Evolutionary conservation across 2,113 vertebrate genomes (phyloP).

Genomic region (Lipotes vexillifer): DNA sequence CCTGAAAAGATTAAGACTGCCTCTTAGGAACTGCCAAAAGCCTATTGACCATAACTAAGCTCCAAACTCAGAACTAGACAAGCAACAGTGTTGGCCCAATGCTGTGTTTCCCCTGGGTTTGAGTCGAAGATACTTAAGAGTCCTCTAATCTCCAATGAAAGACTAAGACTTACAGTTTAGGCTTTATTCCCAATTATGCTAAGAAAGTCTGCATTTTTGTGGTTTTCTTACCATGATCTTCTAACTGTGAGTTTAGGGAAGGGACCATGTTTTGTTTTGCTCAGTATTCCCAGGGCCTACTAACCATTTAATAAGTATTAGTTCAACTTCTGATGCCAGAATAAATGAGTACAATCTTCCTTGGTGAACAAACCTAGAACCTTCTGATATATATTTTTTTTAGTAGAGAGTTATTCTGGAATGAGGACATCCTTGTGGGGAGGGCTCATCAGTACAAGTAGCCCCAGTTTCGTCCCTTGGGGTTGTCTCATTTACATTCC

Average conservation of each 20-base stretch:
- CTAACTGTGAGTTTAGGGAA: background rate
- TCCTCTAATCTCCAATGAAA: background rate
- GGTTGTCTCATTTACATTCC: background rate
- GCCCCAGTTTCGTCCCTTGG: background rate
- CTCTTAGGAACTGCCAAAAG: background rate
- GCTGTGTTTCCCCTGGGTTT: background rate
- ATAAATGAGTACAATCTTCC: background rate
- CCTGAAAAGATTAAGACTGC: background rate
- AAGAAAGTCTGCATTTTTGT: background rate
- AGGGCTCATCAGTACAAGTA: background rate
- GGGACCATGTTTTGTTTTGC: background rate
- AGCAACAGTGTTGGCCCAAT: background rate
- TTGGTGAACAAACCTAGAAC: background rate
- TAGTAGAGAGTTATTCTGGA: background rate
- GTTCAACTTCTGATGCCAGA: background rate
- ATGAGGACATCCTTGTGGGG: background rate
- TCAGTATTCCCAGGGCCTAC: background rate
- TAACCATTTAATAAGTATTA: background rate
- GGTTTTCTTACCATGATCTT: background rate
- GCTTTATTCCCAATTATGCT: background rate
- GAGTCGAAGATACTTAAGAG: background rate
- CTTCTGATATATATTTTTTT: too few species aligned
- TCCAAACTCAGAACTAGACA: background rate
- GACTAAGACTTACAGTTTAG: background rate
- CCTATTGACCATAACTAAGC: background rate